These are phyloP conservation scores for Melopsittacus undulatus DNA, from an alignment of 2,797 vertebrate species.

Conservation along the genomic window DNA sequence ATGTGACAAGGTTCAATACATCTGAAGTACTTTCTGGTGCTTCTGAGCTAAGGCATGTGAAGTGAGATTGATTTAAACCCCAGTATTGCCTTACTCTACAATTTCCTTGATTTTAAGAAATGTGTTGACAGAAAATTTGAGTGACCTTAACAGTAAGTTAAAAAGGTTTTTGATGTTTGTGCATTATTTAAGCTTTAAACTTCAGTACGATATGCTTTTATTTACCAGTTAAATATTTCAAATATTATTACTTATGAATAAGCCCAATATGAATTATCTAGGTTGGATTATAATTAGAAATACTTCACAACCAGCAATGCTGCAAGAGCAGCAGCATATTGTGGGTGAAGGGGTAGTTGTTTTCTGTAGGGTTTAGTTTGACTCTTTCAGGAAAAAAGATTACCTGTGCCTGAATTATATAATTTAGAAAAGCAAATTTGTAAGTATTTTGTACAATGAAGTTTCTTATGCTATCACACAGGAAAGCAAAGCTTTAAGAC, in stretches of 20 bases:
- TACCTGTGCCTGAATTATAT: not conserved
- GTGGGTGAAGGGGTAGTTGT: not conserved
- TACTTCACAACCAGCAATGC: not conserved
- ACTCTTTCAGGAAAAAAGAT: not conserved
- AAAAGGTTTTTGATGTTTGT: not conserved
- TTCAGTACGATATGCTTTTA: not conserved
- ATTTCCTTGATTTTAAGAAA: not conserved
- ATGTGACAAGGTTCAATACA: not conserved
- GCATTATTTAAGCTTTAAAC: slow-evolving; percentile 10
- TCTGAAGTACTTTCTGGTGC: not conserved
- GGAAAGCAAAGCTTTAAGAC: not conserved
- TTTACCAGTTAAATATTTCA: slow-evolving; percentile 12
- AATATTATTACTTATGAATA: not conserved
- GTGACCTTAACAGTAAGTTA: not conserved
- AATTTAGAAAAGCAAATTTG: not conserved
- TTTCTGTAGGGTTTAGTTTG: not conserved
- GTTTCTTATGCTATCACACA: not conserved
- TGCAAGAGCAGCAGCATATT: not conserved
- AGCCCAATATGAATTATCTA: not conserved
- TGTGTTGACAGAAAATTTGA: not conserved
- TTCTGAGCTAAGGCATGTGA: not conserved
- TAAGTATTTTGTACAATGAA: not conserved
- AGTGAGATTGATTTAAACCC: not conserved
- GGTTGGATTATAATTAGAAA: not conserved
- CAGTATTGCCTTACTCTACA: not conserved